phyloP scores from a whole-genome alignment of 2,113 vertebrate species.

The Bufo bufo region DNA sequence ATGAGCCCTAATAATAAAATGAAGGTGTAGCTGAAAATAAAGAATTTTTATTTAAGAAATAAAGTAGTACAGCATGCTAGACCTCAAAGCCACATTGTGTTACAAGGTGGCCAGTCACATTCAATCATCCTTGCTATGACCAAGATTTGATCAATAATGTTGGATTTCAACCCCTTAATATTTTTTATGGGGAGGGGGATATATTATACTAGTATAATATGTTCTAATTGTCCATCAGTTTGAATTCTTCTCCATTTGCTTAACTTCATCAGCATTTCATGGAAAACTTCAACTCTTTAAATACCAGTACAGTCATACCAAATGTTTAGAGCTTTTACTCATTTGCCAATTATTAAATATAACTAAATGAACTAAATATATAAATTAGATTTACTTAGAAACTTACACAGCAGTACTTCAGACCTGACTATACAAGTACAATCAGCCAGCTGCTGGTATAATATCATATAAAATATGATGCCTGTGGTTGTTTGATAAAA shows the following conservation, averaged over 20 bases:
- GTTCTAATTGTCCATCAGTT: not conserved
- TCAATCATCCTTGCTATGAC: not conserved
- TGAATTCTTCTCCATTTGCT: not conserved
- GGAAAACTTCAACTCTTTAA: not conserved
- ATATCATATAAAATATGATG: not conserved
- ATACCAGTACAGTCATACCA: not conserved
- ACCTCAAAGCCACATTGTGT: too few relatives aligned
- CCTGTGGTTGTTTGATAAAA: not conserved
- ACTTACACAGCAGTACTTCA: not conserved
- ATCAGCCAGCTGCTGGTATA: conserved; percentile 11
- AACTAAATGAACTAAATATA: not conserved
- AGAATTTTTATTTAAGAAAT: too few relatives aligned
- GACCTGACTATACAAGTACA: not conserved
- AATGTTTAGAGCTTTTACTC: not conserved
- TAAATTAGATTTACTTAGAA: not conserved
- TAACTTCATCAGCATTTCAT: not conserved
- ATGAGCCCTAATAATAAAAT: too few relatives aligned
- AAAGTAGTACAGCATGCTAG: too few relatives aligned
- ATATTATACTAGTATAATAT: not conserved
- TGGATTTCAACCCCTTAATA: not conserved
- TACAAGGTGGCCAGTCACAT: too few relatives aligned
- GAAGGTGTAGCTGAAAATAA: too few relatives aligned
- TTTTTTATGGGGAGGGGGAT: not conserved
- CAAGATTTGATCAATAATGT: not conserved
- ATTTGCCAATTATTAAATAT: not conserved